Base-by-base conservation (phyloP, 2,797 vertebrate genomes). In the Pteropus rufus region DNA sequence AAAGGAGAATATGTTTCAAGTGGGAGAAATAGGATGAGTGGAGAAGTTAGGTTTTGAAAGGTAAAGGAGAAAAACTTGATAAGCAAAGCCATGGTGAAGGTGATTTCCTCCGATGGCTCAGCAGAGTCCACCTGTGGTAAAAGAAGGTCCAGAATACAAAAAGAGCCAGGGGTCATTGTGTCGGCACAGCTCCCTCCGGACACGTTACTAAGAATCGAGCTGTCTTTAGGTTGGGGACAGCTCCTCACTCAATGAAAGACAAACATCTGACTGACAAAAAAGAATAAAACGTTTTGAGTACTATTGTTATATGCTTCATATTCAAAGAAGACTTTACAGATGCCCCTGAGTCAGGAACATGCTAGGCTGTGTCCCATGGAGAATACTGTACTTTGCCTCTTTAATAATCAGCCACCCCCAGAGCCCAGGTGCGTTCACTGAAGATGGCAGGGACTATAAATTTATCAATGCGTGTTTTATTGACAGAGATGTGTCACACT, bases 41-140 rank as follows among this genome's bases (percentile, higher is more conserved):
- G 26, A 58, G 36, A 58, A 80, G 36, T 8, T 24, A 16, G 29
- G 58, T 49, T 96, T 26, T 62, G 87, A 54, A 89, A 77, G 19
- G 34, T 11, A 75, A 56, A 39, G 39, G 44, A 56, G 77, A 88
- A 60, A 75, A 65, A 1, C 4, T 15, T 12, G 67, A 21, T 21
- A 24, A 52, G 83, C 21, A 85, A 62, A 72, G 69, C 21, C 52
- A 18, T 0, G 1, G 18, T 0, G 19, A 73, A 65, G 41, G 18
- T 1, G 1, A 34, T 64, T 77, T 94, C 73, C 21, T 80, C 31
- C 34, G 14, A 24, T 11, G 29, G 49, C 29, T 75, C 44, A 2
- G 10, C 8, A 26, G 75, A 44, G 44, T 36, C 10, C 16, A 18
- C 7, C 11, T 1, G 8, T 11, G 44, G 21, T 3, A 15, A 76